These are phyloP conservation scores for Myiagra hebetior DNA, from an alignment of 2,113 vertebrate genomes.

Conservation along the genomic window DNA sequence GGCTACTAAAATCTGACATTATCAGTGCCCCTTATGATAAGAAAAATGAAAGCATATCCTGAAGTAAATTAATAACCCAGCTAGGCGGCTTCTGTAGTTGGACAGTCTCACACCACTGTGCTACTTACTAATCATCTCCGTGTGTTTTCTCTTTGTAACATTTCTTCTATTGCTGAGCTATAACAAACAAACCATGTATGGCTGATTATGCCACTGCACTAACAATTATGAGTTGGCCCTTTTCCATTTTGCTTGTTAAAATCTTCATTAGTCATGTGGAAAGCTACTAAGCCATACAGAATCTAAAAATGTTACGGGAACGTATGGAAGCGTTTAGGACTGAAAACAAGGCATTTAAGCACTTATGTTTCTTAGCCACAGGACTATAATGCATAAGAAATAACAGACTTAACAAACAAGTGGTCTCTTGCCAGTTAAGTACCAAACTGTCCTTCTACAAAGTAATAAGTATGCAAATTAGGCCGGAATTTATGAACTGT, in stretches of 20 bases:
- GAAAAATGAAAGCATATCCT: slow-evolving; percentile 33
- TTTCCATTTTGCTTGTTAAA: slow-evolving; percentile 65
- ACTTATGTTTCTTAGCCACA: background rate
- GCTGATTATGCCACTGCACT: slow-evolving; percentile 56
- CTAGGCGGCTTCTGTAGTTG: background rate
- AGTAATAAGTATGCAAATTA: background rate
- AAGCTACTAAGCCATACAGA: slow-evolving; percentile 27
- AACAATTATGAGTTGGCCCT: slow-evolving; percentile 65
- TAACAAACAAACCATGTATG: slow-evolving; percentile 62
- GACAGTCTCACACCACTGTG: background rate
- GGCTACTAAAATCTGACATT: slow-evolving; percentile 46
- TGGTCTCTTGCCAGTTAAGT: background rate
- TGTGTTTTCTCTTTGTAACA: slow-evolving; percentile 60
- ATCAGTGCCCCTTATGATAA: background rate
- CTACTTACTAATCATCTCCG: slow-evolving; percentile 37
- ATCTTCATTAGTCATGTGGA: slow-evolving; percentile 58
- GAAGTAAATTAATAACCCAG: background rate
- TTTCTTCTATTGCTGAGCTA: slow-evolving; percentile 23
- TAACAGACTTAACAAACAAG: background rate
- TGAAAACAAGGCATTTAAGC: background rate
- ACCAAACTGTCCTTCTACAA: background rate
- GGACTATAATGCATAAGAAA: background rate
- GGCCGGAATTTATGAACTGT: background rate
- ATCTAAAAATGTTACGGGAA: slow-evolving; percentile 1
- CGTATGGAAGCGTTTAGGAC: background rate